These are phyloP conservation scores for Sterrhoptilus dennistouni DNA, from an alignment of 2,113 vertebrate species.

Conservation along the genomic window DNA sequence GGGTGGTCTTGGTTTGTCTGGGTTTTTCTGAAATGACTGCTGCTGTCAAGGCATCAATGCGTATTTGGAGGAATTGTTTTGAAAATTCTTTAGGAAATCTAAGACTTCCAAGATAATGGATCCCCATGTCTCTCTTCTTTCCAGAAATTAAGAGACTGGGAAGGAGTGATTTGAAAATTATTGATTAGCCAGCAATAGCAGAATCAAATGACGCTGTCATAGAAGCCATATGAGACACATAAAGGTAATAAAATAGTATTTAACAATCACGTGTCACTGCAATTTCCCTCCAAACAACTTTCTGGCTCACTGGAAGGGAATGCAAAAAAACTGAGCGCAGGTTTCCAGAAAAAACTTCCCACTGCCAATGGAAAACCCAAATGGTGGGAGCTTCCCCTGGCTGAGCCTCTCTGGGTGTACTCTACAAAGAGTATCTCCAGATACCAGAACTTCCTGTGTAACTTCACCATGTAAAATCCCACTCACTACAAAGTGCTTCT, in stretches of 20 bases:
- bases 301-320: neutral
- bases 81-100: neutral
- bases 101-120: neutral
- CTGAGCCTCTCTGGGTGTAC: neutral
- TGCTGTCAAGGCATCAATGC: neutral
- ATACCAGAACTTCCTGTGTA: neutral
- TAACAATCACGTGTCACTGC: neutral
- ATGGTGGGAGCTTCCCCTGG: neutral
- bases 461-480: neutral
- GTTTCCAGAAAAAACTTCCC: neutral
- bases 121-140: neutral
- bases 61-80: neutral
- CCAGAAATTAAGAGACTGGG: neutral
- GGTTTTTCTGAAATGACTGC: neutral
- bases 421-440: neutral
- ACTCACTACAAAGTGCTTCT: neutral
- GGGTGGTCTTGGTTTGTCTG: neutral
- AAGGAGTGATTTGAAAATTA: neutral
- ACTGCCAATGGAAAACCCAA: neutral
- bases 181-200: neutral
- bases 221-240: neutral
- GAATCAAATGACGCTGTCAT: neutral
- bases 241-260: neutral
- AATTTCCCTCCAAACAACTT: neutral
- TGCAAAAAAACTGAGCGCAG: neutral